Percentiles rank a stretch among this genome's conserved stretches.
These are phyloP conservation scores for Pantelozetes paolii DNA, from an alignment of 2,888 invertebrate genomes.

Conservation along the genomic window DNA sequence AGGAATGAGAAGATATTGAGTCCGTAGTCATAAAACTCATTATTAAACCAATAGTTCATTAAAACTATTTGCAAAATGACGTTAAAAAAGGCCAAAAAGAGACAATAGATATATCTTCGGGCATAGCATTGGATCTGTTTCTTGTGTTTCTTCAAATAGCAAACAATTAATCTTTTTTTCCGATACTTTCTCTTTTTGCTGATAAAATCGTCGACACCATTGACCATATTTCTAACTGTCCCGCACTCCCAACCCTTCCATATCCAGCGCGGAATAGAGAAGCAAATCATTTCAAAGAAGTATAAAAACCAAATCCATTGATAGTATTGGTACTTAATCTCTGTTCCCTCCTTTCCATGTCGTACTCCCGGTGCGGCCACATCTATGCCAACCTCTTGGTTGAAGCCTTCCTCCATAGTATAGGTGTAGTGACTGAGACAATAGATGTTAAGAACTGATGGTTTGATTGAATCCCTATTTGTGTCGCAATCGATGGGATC, in stretches of 20 bases:
- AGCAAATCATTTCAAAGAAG: conserved; percentile 36
- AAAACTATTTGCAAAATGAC: conserved; percentile 53
- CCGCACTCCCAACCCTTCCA: conserved; percentile 45
- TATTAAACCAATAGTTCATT: conserved; percentile 48
- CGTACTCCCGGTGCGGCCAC: conserved; percentile 72
- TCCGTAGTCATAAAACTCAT: conserved; percentile 47
- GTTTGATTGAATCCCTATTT: conserved; percentile 40
- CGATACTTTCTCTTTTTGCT: conserved; percentile 77
- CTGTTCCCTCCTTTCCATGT: conserved; percentile 33
- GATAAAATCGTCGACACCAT: too few relatives aligned
- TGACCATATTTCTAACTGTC: conserved; percentile 45
- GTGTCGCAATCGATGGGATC: conserved; percentile 48
- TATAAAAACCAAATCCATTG: conserved; percentile 66
- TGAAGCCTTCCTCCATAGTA: conserved; percentile 71
- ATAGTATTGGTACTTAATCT: conserved; percentile 64
- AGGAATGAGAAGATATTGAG: conserved; percentile 44
- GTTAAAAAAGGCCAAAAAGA: conserved; percentile 49
- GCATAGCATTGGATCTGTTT: conserved; percentile 56
- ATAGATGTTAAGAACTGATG: conserved; percentile 68
- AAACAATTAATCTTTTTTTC: conserved; percentile 56
- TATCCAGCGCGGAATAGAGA: conserved; percentile 41
- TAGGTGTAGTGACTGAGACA: conserved; percentile 91
- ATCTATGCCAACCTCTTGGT: conserved; percentile 66
- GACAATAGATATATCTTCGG: conserved; percentile 43
- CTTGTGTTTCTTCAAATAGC: conserved; percentile 87